Percentiles rank a stretch among this genome's conserved stretches.
Evolutionary conservation across 1,140 invertebrate genomes (phyloP).

Genomic region (Antheraea pernyi): DNA sequence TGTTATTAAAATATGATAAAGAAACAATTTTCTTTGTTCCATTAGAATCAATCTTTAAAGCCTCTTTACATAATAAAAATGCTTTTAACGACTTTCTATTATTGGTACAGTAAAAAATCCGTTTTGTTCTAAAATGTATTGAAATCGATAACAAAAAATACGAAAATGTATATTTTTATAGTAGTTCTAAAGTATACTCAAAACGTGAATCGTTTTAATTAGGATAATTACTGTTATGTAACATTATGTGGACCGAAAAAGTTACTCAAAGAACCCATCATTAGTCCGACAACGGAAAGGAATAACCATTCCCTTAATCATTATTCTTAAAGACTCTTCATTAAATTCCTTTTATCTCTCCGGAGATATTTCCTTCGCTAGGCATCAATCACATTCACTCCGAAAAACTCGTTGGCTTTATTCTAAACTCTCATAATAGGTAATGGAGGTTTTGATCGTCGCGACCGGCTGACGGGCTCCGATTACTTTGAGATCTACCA

Average conservation of each 20-base stretch:
- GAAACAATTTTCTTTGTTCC: not conserved
- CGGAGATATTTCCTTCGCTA: conserved; percentile 73
- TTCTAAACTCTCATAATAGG: conserved; percentile 79
- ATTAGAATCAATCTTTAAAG: conserved; percentile 1
- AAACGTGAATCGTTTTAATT: conserved; percentile 38
- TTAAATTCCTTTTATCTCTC: conserved; percentile 79
- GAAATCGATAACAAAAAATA: not conserved
- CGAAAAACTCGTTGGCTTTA: conserved; percentile 78
- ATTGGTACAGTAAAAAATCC: not conserved
- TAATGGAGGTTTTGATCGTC: conserved; percentile 76
- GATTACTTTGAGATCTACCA: conserved; percentile 74
- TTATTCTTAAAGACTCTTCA: conserved; percentile 79
- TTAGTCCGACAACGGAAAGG: conserved; percentile 70
- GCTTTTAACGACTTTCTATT: conserved; percentile 11
- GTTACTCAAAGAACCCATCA: conserved; percentile 71
- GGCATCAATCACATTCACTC: conserved; percentile 78
- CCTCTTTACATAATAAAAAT: conserved; percentile 13
- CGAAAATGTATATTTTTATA: not conserved
- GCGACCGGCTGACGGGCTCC: conserved; percentile 64
- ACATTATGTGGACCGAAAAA: conserved; percentile 61
- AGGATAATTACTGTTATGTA: conserved; percentile 53
- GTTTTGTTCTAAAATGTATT: not conserved
- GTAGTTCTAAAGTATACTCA: not conserved
- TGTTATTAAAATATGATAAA: conserved; percentile 10
- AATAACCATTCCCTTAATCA: conserved; percentile 78